Evolutionary conservation across 2,113 vertebrate genomes (phyloP).

Genomic region (Ictidomys tridecemlineatus): DNA sequence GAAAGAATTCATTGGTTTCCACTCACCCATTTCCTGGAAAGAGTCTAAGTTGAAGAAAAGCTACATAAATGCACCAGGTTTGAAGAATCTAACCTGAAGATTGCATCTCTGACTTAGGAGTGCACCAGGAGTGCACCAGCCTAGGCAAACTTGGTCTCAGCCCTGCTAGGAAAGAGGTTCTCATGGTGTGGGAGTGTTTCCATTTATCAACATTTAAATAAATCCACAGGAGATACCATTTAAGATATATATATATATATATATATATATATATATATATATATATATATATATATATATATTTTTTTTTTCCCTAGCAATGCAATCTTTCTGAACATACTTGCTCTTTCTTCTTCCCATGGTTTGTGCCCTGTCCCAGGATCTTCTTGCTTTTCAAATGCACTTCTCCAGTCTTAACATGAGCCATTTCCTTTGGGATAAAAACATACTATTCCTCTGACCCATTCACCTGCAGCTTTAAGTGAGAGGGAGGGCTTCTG

Average conservation of each 20-base stretch:
- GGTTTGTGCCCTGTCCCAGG: neutral
- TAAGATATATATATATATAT: neutral
- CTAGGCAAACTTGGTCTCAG: neutral
- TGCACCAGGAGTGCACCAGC: too few species aligned
- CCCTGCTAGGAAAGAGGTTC: neutral
- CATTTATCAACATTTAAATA: neutral
- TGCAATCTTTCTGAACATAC: neutral
- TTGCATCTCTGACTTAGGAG: neutral
- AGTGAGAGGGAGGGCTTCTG: neutral
- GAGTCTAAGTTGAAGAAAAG: neutral
- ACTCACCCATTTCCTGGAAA: neutral
- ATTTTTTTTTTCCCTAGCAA: accelerated
- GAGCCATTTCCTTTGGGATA: neutral
- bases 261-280: too few species aligned
- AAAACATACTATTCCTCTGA: neutral
- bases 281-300: too few species aligned
- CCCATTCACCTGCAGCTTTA: neutral
- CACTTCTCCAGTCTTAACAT: neutral
- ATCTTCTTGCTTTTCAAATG: neutral
- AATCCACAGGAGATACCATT: neutral
- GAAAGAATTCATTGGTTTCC: neutral
- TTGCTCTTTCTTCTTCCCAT: neutral
- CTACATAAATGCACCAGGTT: too few species aligned
- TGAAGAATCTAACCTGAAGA: neutral
- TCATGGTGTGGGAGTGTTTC: neutral